These are phyloP conservation scores for Drosophila lacicola DNA, from an alignment of 2,888 invertebrate genomes.

Conservation along the genomic window DNA sequence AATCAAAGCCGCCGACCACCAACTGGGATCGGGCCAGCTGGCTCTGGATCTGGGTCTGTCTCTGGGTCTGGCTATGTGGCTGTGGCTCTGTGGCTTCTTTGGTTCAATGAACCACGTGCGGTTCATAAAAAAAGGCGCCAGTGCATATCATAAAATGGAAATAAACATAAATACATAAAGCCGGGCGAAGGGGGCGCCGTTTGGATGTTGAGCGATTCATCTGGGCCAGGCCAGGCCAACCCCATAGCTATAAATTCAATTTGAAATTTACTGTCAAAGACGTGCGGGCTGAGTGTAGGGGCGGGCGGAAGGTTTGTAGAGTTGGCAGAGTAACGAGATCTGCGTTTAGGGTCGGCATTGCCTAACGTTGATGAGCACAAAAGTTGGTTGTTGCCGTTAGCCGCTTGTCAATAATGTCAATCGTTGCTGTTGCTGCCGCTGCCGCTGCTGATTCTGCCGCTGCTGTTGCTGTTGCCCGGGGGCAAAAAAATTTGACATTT, in stretches of 20 bases:
- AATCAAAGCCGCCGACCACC: slow-evolving; percentile 36
- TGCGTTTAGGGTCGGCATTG: slow-evolving; percentile 33
- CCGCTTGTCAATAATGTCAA: slow-evolving; percentile 72
- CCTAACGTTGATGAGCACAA: slow-evolving; percentile 41
- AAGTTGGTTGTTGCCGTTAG: slow-evolving; percentile 35
- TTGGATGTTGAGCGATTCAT: slow-evolving; percentile 25
- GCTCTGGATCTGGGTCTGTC: not conserved
- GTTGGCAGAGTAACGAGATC: not conserved
- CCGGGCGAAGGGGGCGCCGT: slow-evolving; percentile 11
- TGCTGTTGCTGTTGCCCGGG: slow-evolving; percentile 20
- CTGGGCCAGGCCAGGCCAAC: slow-evolving; percentile 28
- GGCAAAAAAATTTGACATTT: slow-evolving; percentile 64
- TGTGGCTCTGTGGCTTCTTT: not conserved
- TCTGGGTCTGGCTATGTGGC: not conserved
- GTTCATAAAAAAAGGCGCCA: slow-evolving; percentile 59
- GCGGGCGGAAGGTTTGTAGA: not conserved
- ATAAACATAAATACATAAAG: slow-evolving; percentile 73
- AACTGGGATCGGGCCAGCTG: slow-evolving; percentile 15
- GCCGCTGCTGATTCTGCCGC: slow-evolving; percentile 28
- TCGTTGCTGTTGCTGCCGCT: slow-evolving; percentile 35
- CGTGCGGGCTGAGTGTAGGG: not conserved
- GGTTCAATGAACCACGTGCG: slow-evolving; percentile 67
- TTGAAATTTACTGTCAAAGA: slow-evolving; percentile 71
- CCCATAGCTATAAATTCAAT: slow-evolving; percentile 73
- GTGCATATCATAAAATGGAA: slow-evolving; percentile 67